These are phyloP conservation scores for Lithophane socia DNA, from an alignment of 2,888 invertebrate genomes.

Conservation along the genomic window DNA sequence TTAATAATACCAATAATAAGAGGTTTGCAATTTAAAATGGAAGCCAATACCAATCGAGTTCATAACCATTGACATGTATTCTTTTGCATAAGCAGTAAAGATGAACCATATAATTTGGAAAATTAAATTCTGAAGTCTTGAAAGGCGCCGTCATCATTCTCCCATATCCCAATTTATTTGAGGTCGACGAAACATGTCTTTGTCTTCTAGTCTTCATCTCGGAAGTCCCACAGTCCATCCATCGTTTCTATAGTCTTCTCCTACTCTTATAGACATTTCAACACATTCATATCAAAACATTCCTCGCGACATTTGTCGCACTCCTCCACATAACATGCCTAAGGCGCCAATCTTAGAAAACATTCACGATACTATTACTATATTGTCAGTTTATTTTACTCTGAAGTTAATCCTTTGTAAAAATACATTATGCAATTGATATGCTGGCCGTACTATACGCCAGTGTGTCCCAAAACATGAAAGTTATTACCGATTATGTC, in stretches of 20 bases:
- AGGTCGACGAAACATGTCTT: too few relatives aligned
- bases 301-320: too few relatives aligned
- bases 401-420: not conserved
- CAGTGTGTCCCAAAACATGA: constrained; percentile 36
- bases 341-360: not conserved
- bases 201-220: too few relatives aligned
- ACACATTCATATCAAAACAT: too few relatives aligned
- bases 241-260: too few relatives aligned
- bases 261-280: too few relatives aligned
- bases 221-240: too few relatives aligned
- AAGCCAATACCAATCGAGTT: constrained; percentile 11
- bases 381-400: not conserved
- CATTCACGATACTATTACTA: not conserved
- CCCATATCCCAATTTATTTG: too few relatives aligned
- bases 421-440: not conserved
- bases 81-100: not conserved
- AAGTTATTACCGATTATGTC: constrained; percentile 51
- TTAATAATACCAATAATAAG: constrained; percentile 16
- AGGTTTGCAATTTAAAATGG: constrained; percentile 11
- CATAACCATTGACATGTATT: constrained; percentile 24
- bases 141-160: too few relatives aligned
- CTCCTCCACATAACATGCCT: not conserved
- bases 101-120: not conserved
- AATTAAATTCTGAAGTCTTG: too few relatives aligned
- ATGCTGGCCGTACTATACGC: not conserved